These are phyloP conservation scores for Hydropsyche betteni DNA, from an alignment of 2,888 invertebrate genomes.

Conservation along the genomic window DNA sequence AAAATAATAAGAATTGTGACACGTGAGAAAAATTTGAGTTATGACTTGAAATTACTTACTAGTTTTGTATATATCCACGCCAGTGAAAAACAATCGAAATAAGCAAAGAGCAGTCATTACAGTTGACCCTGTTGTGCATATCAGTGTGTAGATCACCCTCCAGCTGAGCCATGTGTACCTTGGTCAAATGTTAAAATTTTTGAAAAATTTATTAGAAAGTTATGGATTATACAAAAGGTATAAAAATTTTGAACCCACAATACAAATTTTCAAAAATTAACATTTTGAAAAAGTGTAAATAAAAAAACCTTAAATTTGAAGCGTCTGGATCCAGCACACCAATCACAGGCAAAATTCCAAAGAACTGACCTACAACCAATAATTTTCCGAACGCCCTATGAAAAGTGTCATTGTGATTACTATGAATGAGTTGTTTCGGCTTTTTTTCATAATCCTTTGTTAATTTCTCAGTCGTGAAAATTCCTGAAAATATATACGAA, in stretches of 20 bases:
- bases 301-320: conserved; percentile 56
- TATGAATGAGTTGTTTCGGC: background rate
- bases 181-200: conserved; percentile 3
- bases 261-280: background rate
- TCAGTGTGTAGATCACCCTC: conserved; percentile 45
- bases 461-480: background rate
- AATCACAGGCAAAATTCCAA: conserved; percentile 64
- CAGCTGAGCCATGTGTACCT: conserved; percentile 50
- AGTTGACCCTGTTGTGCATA: conserved; percentile 35
- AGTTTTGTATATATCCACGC: conserved; percentile 33
- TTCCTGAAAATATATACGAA: background rate
- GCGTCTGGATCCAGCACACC: conserved; percentile 60
- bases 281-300: conserved; percentile 8
- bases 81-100: conserved; percentile 28
- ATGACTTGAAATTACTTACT: conserved; percentile 4
- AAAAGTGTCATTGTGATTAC: conserved; percentile 58
- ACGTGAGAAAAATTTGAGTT: background rate
- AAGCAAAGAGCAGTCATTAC: conserved; percentile 14
- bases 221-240: too few relatives aligned
- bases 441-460: background rate
- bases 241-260: background rate
- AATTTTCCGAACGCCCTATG: conserved; percentile 64
- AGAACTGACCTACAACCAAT: conserved; percentile 63
- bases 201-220: background rate
- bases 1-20: conserved; percentile 41